Evolutionary conservation across 1,140 invertebrate genomes (phyloP).

Genomic region (Tenebrio molitor): DNA sequence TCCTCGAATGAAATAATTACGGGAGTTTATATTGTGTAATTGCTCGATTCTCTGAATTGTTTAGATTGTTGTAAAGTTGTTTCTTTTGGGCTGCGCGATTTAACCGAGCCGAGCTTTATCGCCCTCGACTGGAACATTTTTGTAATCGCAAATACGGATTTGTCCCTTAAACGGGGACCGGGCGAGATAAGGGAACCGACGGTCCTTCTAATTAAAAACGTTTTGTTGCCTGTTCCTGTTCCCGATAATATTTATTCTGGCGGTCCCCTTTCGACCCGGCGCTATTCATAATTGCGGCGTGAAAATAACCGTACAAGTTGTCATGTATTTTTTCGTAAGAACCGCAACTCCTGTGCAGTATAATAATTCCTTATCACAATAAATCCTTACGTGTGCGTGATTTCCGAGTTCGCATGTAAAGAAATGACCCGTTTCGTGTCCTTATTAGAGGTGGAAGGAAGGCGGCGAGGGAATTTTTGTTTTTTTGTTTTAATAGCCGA

Average conservation of each 20-base stretch:
- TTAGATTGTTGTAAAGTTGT: constrained; percentile 16
- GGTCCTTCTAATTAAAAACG: constrained; percentile 23
- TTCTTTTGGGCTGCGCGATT: constrained; percentile 10
- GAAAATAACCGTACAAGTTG: constrained; percentile 15
- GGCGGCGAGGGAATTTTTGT: constrained; percentile 1
- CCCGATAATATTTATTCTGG: constrained; percentile 33
- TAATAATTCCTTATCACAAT: constrained; percentile 31
- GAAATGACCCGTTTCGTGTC: constrained; percentile 46
- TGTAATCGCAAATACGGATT: background rate
- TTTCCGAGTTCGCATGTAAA: constrained; percentile 35
- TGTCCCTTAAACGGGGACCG: background rate
- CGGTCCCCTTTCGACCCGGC: background rate
- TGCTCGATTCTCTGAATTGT: constrained; percentile 19
- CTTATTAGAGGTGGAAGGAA: constrained; percentile 8
- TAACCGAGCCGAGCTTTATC: background rate
- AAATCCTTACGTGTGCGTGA: constrained; percentile 38
- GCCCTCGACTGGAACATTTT: background rate
- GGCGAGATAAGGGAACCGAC: constrained; percentile 13
- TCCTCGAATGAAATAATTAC: constrained; percentile 16
- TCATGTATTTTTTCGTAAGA: constrained; percentile 4
- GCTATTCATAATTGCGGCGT: background rate
- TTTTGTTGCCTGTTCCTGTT: constrained; percentile 22
- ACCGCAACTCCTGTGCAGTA: constrained; percentile 7
- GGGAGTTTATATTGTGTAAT: constrained; percentile 20
- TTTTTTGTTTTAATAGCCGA: constrained; percentile 18